Evolutionary conservation across 2,888 invertebrate genomes (phyloP).

Genomic region (Trachelus troglodyta): DNA sequence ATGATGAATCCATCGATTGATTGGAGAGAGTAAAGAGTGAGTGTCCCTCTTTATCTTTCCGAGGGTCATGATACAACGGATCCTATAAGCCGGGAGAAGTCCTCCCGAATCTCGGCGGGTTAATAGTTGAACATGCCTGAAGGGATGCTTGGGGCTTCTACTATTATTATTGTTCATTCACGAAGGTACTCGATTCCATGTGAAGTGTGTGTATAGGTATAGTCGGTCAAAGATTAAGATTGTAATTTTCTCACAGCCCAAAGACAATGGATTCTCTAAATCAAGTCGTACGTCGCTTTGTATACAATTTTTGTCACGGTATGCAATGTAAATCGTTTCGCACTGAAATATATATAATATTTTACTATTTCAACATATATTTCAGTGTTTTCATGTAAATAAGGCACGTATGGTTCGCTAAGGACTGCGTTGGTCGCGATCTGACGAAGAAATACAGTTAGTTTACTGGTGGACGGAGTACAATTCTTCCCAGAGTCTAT

Average conservation of each 20-base stretch:
- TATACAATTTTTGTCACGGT: no score
- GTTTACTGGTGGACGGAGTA: neutral
- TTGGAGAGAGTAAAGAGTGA: neutral
- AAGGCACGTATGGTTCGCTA: neutral
- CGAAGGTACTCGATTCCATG: conserved; percentile 23
- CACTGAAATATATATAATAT: neutral
- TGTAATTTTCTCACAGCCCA: neutral
- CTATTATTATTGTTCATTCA: conserved; percentile 38
- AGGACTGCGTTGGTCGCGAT: neutral
- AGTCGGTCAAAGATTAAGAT: neutral
- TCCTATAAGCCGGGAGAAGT: conserved; percentile 11
- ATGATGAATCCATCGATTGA: neutral
- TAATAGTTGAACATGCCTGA: conserved; percentile 54
- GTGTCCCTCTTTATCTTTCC: neutral
- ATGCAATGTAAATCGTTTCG: neutral
- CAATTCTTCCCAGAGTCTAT: neutral
- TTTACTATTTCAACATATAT: neutral
- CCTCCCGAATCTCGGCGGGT: conserved; percentile 52
- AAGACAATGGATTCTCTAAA: neutral
- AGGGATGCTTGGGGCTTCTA: conserved; percentile 35
- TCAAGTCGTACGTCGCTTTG: neutral
- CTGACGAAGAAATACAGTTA: neutral
- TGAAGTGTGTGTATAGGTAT: neutral
- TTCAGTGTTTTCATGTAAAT: neutral
- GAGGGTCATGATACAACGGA: neutral